Base-by-base conservation (phyloP, 2,888 invertebrate genomes). In the Diachrysia chrysitis region DNA sequence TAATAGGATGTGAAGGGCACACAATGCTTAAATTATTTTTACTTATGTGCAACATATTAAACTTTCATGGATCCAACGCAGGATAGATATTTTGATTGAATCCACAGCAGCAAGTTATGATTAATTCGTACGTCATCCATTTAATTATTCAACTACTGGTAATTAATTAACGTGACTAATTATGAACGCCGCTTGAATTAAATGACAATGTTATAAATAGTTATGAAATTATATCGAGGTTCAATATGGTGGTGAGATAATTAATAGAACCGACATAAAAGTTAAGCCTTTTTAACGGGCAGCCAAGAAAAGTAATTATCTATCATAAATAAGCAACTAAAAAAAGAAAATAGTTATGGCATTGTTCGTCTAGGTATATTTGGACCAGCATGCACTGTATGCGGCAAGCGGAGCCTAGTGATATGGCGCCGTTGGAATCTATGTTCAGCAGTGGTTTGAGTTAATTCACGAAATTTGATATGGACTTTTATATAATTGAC, bases 141-240 rank as follows among this genome's bases (percentile, higher is more conserved):
- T 46, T 46, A 46, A 16, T 46, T 23, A 14, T 25, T 14, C 12
- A 58, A 29, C 19, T 1, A 29, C 19, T 1, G 48, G 32, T n/a
- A 48, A 48, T 48, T 29, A 32, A 51, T 59, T 19, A 59, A 19
- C 19, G 19, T 19, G 17, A 9, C 46, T 48, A 29, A 58, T 58
- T 23, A 58, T 46, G 14, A 46, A 58, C 10, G 12, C 42, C 4
- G 16, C 23, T 25, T n/a, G 17, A 58, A 48, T 58, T 58, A 25
- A 58, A 46, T 23, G 25, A 6, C 42, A 48, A 46, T 46, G n/a
- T 46, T 48, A 48, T 58, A 25, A 37, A 46, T n/a, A 17, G 25
- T 25, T 17, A 17, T 58, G 14, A 46, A 46, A 42, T 42, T 23
- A 21, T 14, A 42, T 42, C 14, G 1, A 9, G 1, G n/a, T 42